Evolutionary conservation across 2,113 vertebrate species (phyloP), one percentile per base, ranked within the genome.

Genomic region (Rhabdornis inornatus): DNA sequence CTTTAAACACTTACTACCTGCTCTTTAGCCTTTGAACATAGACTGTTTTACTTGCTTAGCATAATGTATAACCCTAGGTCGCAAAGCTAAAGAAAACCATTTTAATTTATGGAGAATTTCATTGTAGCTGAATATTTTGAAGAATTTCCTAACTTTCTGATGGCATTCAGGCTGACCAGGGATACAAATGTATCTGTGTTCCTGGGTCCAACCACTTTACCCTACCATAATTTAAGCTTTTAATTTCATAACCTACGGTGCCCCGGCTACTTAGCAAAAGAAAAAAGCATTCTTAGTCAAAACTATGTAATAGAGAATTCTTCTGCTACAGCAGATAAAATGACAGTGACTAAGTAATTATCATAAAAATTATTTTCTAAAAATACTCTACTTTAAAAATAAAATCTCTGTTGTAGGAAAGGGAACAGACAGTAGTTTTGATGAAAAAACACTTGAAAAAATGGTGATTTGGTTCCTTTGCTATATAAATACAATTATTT

Each of bases 1-100:
- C 87, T 97, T 97, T 96, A 94, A 96, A 94, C 78, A 95, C 87
- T 97, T 89, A 56, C 68, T 92, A 94, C 94, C 95, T 97, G 96
- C 97, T 92, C 94, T 98, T 97, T 97, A 94, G 94, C 97, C 97
- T 97, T 78, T 90, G 86, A 94, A 92, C 69, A 91, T 3, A 71
- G 94, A 50, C 74, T 33, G 90, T 75, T 91, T 68, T 39, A 86
- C 82, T 96, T 93, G 93, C 77, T 94, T 92, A 92, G 91, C 92
- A 97, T 97, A 97, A 95, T 96, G 92, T 87, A 90, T 97, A 95
- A 98, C 97, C 96, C 69, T 80, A 75, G 95, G 96, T 97, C 97
- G 96, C 35, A 30, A 82, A 92, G 90, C 88, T 87, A 94, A 89
- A 96, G 92, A 89, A 97, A 96, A 95, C 78, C 91, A 77, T 92